A percentile compares a stretch with the other conserved stretches of the same genome.
Evolutionary conservation across 1,140 invertebrate genomes (phyloP).

Genomic region (Eufriesea mexicana): DNA sequence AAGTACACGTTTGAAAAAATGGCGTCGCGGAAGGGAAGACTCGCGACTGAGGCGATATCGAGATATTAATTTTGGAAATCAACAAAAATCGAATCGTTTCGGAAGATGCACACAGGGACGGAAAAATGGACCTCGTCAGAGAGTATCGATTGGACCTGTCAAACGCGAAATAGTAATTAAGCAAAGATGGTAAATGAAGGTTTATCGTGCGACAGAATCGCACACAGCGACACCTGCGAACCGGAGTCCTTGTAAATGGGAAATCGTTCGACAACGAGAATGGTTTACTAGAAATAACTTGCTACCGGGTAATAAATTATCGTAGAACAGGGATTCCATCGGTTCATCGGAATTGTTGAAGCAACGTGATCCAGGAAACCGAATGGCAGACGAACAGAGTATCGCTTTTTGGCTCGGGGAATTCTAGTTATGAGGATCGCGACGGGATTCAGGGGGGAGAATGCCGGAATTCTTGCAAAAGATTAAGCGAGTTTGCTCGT

Average conservation of each 20-base stretch:
- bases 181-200: not conserved
- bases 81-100: too few relatives aligned
- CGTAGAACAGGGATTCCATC: not conserved
- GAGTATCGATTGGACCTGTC: too few relatives aligned
- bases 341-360: slow-evolving; percentile 18
- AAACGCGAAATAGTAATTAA: not conserved
- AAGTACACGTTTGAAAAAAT: too few relatives aligned
- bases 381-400: slow-evolving; percentile 14
- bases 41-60: too few relatives aligned
- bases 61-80: too few relatives aligned
- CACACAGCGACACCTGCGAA: too few relatives aligned
- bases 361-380: not conserved
- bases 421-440: slow-evolving; percentile 18
- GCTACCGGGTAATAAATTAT: not conserved
- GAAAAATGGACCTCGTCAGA: too few relatives aligned
- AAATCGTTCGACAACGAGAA: not conserved
- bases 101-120: too few relatives aligned
- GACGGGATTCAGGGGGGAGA: not conserved
- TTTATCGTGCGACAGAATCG: not conserved
- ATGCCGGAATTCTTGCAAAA: slow-evolving; percentile 12
- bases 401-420: slow-evolving; percentile 19
- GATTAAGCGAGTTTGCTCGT: not conserved
- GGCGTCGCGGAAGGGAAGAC: too few relatives aligned
- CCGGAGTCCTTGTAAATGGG: not conserved
- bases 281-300: not conserved